Evolutionary conservation across 2,888 invertebrate species (phyloP).

Genomic region (Trisateles emortualis): DNA sequence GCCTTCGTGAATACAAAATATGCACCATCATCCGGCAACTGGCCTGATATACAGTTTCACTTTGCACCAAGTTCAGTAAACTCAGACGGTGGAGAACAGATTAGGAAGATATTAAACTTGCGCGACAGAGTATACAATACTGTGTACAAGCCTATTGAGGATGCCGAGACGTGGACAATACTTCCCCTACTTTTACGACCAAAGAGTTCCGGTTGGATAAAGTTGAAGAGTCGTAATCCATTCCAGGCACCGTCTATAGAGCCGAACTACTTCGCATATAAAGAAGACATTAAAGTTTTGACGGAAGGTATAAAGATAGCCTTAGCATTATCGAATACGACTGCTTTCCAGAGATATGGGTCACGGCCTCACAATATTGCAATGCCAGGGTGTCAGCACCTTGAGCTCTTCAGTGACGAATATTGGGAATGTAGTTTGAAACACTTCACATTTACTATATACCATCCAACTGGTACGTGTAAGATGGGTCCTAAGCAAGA

Average conservation of each 20-base stretch:
- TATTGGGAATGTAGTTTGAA: slow-evolving; percentile 95
- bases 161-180: slow-evolving; percentile 94
- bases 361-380: slow-evolving; percentile 93
- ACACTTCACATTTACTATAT: slow-evolving; percentile 94
- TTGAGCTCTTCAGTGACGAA: slow-evolving; percentile 91
- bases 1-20: slow-evolving; percentile 96
- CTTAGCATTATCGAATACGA: slow-evolving; percentile 92
- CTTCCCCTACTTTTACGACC: slow-evolving; percentile 94
- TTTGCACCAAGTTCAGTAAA: slow-evolving; percentile 94
- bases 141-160: slow-evolving; percentile 92
- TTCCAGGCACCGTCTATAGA: slow-evolving; percentile 94
- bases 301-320: slow-evolving; percentile 95
- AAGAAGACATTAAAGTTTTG: slow-evolving; percentile 92
- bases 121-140: slow-evolving; percentile 94
- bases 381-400: slow-evolving; percentile 93
- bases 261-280: slow-evolving; percentile 96
- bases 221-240: slow-evolving; percentile 93
- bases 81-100: slow-evolving; percentile 93
- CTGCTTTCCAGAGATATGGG: slow-evolving; percentile 93
- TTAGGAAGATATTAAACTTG: slow-evolving; percentile 91
- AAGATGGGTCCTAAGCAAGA: slow-evolving; percentile 95
- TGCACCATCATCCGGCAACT: slow-evolving; percentile 91
- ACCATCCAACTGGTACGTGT: slow-evolving; percentile 94
- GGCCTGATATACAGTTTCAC: slow-evolving; percentile 96
- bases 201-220: slow-evolving; percentile 95